Conservation (phyloP, 2,113 vertebrate genomes). For the Platichthys flesus region DNA sequence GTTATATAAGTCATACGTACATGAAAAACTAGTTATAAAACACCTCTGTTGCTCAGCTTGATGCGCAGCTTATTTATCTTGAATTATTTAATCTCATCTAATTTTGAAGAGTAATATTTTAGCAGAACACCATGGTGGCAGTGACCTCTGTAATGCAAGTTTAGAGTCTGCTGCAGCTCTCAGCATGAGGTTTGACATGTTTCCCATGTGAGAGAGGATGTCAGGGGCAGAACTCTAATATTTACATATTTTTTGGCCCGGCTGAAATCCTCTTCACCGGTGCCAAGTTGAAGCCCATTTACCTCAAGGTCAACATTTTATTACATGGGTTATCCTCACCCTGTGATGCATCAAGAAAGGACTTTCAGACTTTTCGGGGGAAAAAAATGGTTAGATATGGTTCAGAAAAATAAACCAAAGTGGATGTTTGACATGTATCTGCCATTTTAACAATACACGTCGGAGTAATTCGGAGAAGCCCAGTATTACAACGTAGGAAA, state of each 20-base stretch:
- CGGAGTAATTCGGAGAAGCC: neutral
- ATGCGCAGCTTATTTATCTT: neutral
- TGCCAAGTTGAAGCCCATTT: neutral
- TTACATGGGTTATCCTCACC: neutral
- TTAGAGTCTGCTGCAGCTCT: neutral
- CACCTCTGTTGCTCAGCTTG: neutral
- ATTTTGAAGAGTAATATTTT: neutral
- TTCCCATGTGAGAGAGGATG: slow-evolving; percentile 1
- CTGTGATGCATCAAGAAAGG: neutral
- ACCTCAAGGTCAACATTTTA: slow-evolving; percentile 20
- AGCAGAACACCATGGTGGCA: neutral
- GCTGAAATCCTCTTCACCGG: neutral
- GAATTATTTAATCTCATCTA: neutral
- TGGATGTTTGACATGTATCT: slow-evolving; percentile 12
- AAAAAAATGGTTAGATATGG: neutral
- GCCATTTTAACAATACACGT: neutral
- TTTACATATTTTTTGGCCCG: slow-evolving; percentile 10
- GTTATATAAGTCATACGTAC: neutral
- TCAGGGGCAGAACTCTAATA: neutral
- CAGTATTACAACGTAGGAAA: neutral
- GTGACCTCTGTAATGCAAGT: neutral
- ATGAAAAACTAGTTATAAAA: neutral
- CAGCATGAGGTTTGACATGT: neutral
- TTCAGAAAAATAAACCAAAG: neutral
- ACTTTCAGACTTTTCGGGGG: neutral